Evolutionary conservation across 1,140 invertebrate genomes (phyloP).

Genomic region (Sminthurinus signatus): DNA sequence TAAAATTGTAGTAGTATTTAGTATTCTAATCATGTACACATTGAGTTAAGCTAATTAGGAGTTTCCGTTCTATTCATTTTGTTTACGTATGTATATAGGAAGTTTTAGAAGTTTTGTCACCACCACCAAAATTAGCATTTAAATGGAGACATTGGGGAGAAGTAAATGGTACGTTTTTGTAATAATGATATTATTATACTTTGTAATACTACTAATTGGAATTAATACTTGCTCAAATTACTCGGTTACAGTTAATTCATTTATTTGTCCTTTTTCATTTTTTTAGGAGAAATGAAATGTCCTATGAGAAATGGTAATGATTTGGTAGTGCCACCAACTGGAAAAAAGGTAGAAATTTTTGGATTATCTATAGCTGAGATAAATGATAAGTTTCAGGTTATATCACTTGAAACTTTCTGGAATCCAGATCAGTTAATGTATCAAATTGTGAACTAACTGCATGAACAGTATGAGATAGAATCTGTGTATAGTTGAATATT

Average conservation of each 20-base stretch:
- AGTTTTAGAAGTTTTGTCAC: constrained; percentile 27
- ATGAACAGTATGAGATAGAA: too few species aligned
- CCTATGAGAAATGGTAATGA: constrained; percentile 24
- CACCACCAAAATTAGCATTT: constrained; percentile 24
- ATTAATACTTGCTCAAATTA: too few species aligned
- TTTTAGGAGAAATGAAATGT: constrained; percentile 15
- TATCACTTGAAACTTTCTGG: constrained; percentile 25
- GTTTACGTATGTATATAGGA: too few species aligned
- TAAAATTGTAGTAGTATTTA: constrained; percentile 16
- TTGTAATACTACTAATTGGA: too few species aligned
- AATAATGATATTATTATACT: too few species aligned
- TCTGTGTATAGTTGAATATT: too few species aligned
- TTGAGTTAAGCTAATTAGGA: constrained; percentile 13
- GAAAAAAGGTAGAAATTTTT: constrained; percentile 16
- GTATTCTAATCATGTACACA: constrained; percentile 11
- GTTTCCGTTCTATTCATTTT: too few species aligned
- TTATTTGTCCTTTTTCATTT: too few species aligned
- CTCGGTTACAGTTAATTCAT: too few species aligned
- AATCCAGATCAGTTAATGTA: constrained; percentile 23
- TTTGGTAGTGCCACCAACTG: constrained; percentile 6
- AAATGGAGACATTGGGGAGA: constrained; percentile 39
- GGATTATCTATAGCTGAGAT: constrained; percentile 1
- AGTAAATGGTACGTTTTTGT: constrained; percentile 17
- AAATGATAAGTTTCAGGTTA: constrained; percentile 21
- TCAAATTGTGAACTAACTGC: constrained; percentile 21